phyloP scores from a whole-genome alignment of 2,888 invertebrate genomes.

The Chrysodeixis includens region DNA sequence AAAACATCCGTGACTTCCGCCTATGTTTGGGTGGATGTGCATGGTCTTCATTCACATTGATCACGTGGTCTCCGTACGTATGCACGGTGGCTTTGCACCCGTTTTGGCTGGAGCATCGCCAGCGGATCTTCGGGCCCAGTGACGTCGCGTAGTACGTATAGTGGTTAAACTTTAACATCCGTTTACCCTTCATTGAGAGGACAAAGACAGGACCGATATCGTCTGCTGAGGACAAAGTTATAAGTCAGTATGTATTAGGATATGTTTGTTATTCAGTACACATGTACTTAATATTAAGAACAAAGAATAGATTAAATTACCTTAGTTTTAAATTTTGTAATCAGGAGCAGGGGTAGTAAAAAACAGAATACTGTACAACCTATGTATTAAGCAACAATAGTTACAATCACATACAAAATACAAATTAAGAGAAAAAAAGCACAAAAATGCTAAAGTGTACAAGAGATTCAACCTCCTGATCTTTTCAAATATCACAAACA shows the following conservation, averaged over 20 bases:
- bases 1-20: constrained; percentile 26
- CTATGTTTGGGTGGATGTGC: constrained; percentile 39
- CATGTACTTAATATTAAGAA: background rate
- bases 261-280: background rate
- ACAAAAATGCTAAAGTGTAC: background rate
- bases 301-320: background rate
- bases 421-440: background rate
- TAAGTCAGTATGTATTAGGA: background rate
- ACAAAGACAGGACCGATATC: constrained; percentile 37
- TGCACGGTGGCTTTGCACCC: constrained; percentile 48
- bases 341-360: background rate
- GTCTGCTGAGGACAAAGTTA: constrained; percentile 11
- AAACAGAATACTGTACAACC: background rate
- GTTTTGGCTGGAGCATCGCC: constrained; percentile 54
- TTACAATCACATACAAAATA: background rate
- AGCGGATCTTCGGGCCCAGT: constrained; percentile 42
- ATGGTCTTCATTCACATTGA: constrained; percentile 36
- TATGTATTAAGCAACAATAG: background rate
- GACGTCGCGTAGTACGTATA: constrained; percentile 55
- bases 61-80: constrained; percentile 42
- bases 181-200: constrained; percentile 52
- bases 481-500: constrained; percentile 4
- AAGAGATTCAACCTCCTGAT: background rate
- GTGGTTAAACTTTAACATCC: constrained; percentile 50
- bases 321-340: background rate